phyloP scores from a whole-genome alignment of 2,113 vertebrate species.

The Lepus europaeus region DNA sequence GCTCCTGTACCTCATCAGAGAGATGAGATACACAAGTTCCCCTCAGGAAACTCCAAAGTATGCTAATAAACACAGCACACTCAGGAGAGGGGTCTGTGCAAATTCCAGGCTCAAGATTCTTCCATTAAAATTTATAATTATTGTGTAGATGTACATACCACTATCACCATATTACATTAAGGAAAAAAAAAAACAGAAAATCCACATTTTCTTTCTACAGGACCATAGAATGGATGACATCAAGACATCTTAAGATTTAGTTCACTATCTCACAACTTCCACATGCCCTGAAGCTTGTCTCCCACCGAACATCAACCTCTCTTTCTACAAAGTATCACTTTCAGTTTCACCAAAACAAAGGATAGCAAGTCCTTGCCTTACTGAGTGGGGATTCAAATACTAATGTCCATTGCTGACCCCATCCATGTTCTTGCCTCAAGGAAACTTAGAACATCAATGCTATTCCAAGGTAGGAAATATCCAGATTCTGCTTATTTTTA shows the following conservation, averaged over 20 bases:
- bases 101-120: constrained; percentile 68
- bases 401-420: constrained; percentile 71
- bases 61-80: background rate
- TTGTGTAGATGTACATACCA: constrained; percentile 61
- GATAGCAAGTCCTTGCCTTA: constrained; percentile 65
- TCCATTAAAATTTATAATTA: background rate
- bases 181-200: constrained; percentile 33
- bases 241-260: constrained; percentile 39
- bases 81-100: background rate
- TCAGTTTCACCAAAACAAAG: constrained; percentile 72
- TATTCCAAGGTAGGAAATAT: constrained; percentile 71
- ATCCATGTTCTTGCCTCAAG: constrained; percentile 75
- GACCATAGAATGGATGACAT: constrained; percentile 44
- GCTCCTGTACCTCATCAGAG: background rate
- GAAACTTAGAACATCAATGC: constrained; percentile 82
- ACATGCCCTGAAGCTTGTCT: constrained; percentile 67
- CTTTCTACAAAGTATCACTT: constrained; percentile 65
- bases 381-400: constrained; percentile 68
- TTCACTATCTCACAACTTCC: constrained; percentile 47
- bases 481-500: constrained; percentile 77
- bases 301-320: constrained; percentile 57
- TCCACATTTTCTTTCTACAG: constrained; percentile 53
- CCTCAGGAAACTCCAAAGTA: constrained; percentile 20
- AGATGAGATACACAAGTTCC: constrained; percentile 23
- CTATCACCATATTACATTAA: constrained; percentile 50